phyloP scores from a whole-genome alignment of 2,113 vertebrate species.

The Vombatus ursinus region DNA sequence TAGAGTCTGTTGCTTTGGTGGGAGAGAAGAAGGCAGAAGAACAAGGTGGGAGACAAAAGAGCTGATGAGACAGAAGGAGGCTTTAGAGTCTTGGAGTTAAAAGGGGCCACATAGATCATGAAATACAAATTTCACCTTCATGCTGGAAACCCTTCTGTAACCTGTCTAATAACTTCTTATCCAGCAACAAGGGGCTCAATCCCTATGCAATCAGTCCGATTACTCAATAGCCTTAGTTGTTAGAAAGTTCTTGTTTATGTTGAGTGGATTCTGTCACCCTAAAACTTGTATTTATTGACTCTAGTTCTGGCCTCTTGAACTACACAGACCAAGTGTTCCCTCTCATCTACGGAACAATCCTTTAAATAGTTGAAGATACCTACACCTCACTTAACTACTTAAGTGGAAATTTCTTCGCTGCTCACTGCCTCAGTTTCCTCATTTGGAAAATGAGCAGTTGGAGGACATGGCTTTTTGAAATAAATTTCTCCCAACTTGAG shows the following conservation, averaged over 20 bases:
- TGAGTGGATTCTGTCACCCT: background rate
- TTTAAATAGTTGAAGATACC: background rate
- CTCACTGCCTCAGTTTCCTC: background rate
- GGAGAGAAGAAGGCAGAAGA: background rate
- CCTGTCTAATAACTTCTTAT: no score
- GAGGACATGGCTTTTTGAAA: background rate
- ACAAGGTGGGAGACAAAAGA: background rate
- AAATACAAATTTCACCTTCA: no score
- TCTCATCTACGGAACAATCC: background rate
- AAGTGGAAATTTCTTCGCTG: background rate
- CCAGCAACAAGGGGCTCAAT: no score
- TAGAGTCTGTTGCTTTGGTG: background rate
- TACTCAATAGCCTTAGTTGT: background rate
- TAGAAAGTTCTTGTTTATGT: background rate
- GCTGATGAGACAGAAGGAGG: background rate
- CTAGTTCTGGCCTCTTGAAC: background rate
- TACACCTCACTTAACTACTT: background rate
- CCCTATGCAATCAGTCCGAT: background rate
- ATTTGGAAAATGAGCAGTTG: no score
- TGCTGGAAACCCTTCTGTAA: fast-evolving
- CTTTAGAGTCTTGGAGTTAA: background rate
- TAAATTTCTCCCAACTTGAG: background rate
- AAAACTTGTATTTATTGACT: background rate
- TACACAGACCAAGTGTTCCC: background rate
- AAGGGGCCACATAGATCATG: background rate